Percentiles rank a stretch among this genome's conserved stretches.
These are phyloP conservation scores for Paramacrobiotus metropolitanus DNA, from an alignment of 1,140 invertebrate species.

Conservation along the genomic window DNA sequence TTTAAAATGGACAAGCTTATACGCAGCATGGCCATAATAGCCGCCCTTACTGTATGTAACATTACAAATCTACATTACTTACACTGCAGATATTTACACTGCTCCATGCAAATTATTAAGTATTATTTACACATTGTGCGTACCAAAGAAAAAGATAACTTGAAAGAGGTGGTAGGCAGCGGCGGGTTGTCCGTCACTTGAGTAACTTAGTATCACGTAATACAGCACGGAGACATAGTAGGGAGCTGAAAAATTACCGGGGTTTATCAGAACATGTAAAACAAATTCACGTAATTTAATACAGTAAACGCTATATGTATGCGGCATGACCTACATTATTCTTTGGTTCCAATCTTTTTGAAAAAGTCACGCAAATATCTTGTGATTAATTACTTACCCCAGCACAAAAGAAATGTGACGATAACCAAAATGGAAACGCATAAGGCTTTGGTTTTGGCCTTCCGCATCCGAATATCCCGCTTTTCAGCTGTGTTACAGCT, in stretches of 20 bases:
- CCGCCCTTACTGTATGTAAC: too few relatives aligned
- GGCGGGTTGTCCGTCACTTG: not conserved
- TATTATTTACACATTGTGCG: too few relatives aligned
- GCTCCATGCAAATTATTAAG: too few relatives aligned
- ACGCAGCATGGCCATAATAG: too few relatives aligned
- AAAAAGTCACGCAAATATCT: not conserved
- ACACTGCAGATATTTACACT: too few relatives aligned
- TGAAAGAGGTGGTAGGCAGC: not conserved
- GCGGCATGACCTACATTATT: not conserved
- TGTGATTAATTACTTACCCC: not conserved
- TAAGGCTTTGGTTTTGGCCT: not conserved
- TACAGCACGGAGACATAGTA: conserved; percentile 1
- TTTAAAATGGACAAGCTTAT: too few relatives aligned
- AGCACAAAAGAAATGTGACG: not conserved
- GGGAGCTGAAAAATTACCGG: not conserved
- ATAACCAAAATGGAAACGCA: not conserved
- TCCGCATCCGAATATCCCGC: not conserved
- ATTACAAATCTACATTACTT: too few relatives aligned
- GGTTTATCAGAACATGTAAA: not conserved
- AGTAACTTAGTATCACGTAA: not conserved
- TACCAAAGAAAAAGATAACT: conserved; percentile 4
- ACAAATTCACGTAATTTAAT: not conserved
- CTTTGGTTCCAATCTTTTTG: too few relatives aligned
- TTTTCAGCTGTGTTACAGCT: not conserved
- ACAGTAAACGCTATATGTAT: not conserved